Evolutionary conservation across 2,888 invertebrate genomes (phyloP).

Genomic region (Torymus auratus): DNA sequence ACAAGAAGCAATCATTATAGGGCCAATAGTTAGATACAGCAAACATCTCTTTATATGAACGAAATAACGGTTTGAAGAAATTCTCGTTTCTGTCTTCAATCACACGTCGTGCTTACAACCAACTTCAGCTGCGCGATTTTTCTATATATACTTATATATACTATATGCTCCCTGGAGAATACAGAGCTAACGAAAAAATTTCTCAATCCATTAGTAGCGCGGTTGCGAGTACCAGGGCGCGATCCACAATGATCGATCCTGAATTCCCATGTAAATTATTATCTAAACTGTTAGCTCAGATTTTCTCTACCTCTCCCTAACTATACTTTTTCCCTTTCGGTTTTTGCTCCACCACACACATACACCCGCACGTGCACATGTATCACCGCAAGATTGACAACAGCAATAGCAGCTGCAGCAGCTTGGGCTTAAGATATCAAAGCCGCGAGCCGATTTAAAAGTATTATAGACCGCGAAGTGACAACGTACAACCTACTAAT

Average conservation of each 20-base stretch:
- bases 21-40: no score
- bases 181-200: neutral
- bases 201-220: conserved; percentile 19
- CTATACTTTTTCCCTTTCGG: neutral
- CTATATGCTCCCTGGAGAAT: neutral
- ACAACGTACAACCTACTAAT: conserved; percentile 58
- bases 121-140: neutral
- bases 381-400: neutral
- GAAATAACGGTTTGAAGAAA: no score
- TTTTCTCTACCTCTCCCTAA: neutral
- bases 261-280: conserved; percentile 50
- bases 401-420: conserved; percentile 8
- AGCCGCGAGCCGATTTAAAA: conserved; percentile 45
- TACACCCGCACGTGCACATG: no score
- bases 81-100: no score
- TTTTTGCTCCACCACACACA: neutral
- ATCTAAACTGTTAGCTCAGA: conserved; percentile 19
- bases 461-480: conserved; percentile 47
- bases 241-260: conserved; percentile 34
- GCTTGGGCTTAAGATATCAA: conserved; percentile 50
- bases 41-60: no score
- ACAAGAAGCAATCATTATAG: no score
- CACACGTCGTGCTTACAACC: no score
- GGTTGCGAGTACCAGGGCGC: neutral
- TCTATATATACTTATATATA: neutral